Conservation (phyloP, 2,888 invertebrate species). For the Morpho deidamia region DNA sequence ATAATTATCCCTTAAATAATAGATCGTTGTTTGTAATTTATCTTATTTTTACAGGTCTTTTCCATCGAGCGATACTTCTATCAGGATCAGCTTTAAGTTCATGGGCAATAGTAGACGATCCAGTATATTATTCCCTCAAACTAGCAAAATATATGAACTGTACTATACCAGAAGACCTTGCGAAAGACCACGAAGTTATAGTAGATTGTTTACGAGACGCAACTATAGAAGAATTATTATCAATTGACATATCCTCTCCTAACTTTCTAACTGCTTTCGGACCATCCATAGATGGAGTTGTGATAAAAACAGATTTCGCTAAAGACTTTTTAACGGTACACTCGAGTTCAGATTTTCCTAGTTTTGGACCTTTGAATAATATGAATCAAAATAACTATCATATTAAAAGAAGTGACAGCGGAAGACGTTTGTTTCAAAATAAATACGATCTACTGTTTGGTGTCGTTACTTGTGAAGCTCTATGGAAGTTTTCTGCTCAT, state of each 20-base stretch:
- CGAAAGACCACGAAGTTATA: slow-evolving; percentile 89
- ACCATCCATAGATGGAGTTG: slow-evolving; percentile 95
- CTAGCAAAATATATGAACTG: slow-evolving; percentile 90
- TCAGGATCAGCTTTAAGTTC: slow-evolving; percentile 93
- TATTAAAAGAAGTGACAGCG: slow-evolving; percentile 80
- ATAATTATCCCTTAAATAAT: slow-evolving; percentile 7
- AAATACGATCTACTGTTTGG: slow-evolving; percentile 93
- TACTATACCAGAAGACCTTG: slow-evolving; percentile 87
- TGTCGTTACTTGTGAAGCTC: slow-evolving; percentile 94
- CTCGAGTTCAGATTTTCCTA: slow-evolving; percentile 81
- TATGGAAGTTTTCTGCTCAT: slow-evolving; percentile 91
- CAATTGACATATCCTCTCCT: slow-evolving; percentile 87
- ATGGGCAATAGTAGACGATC: slow-evolving; percentile 94
- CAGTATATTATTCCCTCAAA: slow-evolving; percentile 88
- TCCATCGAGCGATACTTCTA: slow-evolving; percentile 90
- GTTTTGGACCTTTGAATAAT: slow-evolving; percentile 77
- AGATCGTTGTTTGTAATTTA: neutral
- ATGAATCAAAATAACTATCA: slow-evolving; percentile 77
- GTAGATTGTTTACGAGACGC: slow-evolving; percentile 90
- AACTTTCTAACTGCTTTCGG: slow-evolving; percentile 93
- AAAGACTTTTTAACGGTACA: slow-evolving; percentile 87
- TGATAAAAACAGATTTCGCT: slow-evolving; percentile 92
- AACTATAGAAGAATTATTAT: slow-evolving; percentile 84
- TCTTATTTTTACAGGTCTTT: slow-evolving; percentile 80
- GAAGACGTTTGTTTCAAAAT: slow-evolving; percentile 77